Base-by-base conservation (phyloP, 2,888 invertebrate species). In the Ligdia adustata region DNA sequence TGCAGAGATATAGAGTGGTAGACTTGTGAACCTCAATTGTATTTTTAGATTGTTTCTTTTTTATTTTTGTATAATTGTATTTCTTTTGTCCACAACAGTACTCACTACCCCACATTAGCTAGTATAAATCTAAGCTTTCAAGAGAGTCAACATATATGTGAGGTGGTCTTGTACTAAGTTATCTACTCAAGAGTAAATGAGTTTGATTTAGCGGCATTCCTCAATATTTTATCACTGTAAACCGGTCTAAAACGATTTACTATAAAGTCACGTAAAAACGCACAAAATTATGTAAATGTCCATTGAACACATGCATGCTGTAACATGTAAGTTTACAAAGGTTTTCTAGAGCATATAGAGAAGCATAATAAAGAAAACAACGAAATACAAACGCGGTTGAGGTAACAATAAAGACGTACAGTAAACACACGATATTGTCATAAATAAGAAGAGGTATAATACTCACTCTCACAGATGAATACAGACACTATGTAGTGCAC, bases 221-320 rank as follows among this genome's bases (percentile, higher is more conserved):
- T 48, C 46, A 47, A 50, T 52, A 48, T 48, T 60, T 55, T 62
- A 43, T 42, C 41, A 18, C 9, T n/a, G 9, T 41, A 65, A 78
- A 75, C 78, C 75, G 75, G 75, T 77, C 64, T 50, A 9, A 44
- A 37, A 54, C 20, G 18, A 33, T 11, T 6, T 27, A 14, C 4
- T n/a, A 16, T 24, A 4, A 22, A 18, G 7, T 9, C 9, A 1
- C 2, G 27, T 16, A 20, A 27, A 20, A 20, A n/a, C 9, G 7
- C 4, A 9, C 1, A 39, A 29, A 34, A 5, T 7, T 12, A 4
- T 16, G 15, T 5, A n/a, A 15, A 14, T n/a, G n/a, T n/a, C n/a
- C n/a, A n/a, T n/a, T n/a, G n/a, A n/a, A n/a, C n/a, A n/a, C n/a
- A n/a, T n/a, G n/a, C n/a, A n/a, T n/a, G n/a, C n/a, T n/a, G n/a